Base-by-base conservation (phyloP, 2,888 invertebrate genomes). In the Folsomia manolachei region DNA sequence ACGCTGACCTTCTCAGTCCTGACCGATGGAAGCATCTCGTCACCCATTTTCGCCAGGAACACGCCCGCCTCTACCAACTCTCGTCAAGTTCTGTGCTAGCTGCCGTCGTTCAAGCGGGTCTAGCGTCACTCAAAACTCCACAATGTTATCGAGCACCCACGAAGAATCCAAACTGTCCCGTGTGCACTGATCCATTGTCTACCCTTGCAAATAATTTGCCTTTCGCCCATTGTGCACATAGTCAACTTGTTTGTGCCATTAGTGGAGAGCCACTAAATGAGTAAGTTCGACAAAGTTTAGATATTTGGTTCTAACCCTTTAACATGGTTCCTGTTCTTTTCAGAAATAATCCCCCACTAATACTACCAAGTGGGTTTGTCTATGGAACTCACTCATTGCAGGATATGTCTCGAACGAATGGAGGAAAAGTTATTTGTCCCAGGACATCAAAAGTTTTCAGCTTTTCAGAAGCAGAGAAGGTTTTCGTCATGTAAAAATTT, bases 291-390 rank as follows among this genome's bases (percentile, higher is more conserved):
- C n/a, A n/a, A n/a, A n/a, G n/a, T n/a, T n/a, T n/a, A n/a, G n/a
- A n/a, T n/a, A n/a, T n/a, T n/a, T n/a, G n/a, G n/a, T n/a, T n/a
- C n/a, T n/a, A n/a, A n/a, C n/a, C n/a, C n/a, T n/a, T n/a, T n/a
- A n/a, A n/a, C n/a, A n/a, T n/a, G n/a, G n/a, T n/a, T n/a, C n/a
- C n/a, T n/a, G n/a, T n/a, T n/a, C n/a, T n/a, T n/a, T n/a, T n/a
- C n/a, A n/a, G n/a, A 84, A 93, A 98, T 85, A 97, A 98, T 86
- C 95, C 94, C 81, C 97, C 97, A 14, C 93, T 98, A 91, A 95
- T 97, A 90, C 88, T 99, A 85, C 99, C 99, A 75, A 98, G 98
- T 86, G 98, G 98, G 71, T 93, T 95, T 85, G 96, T 99, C 73
- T 98, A 96, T 83, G 95, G 95, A 11, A 93, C 95, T 85, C 89